Evolutionary conservation across 2,888 invertebrate genomes (phyloP), one percentile per base, ranked within the genome.

Genomic region (Lymantria monacha): DNA sequence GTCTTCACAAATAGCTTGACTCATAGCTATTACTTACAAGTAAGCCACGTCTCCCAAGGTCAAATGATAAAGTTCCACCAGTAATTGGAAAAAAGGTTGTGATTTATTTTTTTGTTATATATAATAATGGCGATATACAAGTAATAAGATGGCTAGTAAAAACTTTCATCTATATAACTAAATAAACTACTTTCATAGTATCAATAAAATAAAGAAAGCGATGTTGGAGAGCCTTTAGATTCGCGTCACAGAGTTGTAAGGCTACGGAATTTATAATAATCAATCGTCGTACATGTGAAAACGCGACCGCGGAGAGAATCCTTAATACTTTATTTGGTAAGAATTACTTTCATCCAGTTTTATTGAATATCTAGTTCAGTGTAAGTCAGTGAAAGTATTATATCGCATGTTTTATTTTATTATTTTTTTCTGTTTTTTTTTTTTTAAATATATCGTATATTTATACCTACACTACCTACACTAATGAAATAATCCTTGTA

Each of bases 201-300:
- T 59, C 42, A 53, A 41, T 14, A 41, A 41, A 61, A 64, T 58
- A 70, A 81, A 79, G 84, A 83, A 82, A 81, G 82, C 69, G 53
- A 40, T 44, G 44, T 46, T n/a, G n/a, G n/a, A 53, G 11, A 51
- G 44, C 12, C 66, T 70, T 70, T 45, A 40, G 69, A 85, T 80
- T 80, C 86, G 50, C 66, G 51, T 57, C 61, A 62, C 84, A 76
- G 76, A 74, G 63, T 64, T 63, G 63, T 74, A 70, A 72, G 72
- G 69, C 76, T 70, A 66, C 70, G 65, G 81, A 78, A 83, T 85
- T 74, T 85, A 80, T 83, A 83, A 83, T 81, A 81, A 72, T 75
- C 67, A 59, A 66, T 63, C 64, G 59, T 53, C 68, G 67, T 67
- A 76, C 83, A 75, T 46, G 87, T 84, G 87, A 87, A 87, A 87